A percentile compares a stretch with the other conserved stretches of the same genome.
Conservation (phyloP, 2,888 invertebrate genomes). For the Deilephila elpenor region DNA sequence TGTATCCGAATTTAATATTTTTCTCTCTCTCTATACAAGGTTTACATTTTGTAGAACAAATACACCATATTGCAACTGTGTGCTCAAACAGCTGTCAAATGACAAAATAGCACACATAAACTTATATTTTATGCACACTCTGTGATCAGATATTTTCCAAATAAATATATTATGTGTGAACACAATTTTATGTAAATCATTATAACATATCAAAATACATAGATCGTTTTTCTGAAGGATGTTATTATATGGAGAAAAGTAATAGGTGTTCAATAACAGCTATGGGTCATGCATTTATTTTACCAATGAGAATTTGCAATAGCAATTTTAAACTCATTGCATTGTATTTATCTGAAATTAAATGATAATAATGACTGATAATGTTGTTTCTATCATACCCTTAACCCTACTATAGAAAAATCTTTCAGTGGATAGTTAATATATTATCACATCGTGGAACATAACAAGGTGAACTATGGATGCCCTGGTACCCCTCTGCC, state of each 20-base stretch:
- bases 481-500: no score
- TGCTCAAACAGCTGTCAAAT: neutral
- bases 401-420: no score
- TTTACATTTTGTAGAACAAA: neutral
- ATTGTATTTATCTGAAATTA: constrained; percentile 27
- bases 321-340: neutral
- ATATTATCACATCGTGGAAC: no score
- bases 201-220: neutral
- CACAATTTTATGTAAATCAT: neutral
- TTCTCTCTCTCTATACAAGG: no score
- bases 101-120: neutral
- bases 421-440: no score
- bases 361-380: constrained; percentile 4
- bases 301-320: neutral
- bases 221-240: neutral
- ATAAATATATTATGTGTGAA: neutral
- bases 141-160: neutral
- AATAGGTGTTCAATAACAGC: no score
- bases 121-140: neutral
- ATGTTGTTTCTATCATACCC: neutral
- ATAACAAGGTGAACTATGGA: no score
- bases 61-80: neutral
- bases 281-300: neutral
- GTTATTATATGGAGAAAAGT: no score
- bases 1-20: neutral